Conservation (phyloP, 2,797 vertebrate species). For the Sebastes aleutianus region DNA sequence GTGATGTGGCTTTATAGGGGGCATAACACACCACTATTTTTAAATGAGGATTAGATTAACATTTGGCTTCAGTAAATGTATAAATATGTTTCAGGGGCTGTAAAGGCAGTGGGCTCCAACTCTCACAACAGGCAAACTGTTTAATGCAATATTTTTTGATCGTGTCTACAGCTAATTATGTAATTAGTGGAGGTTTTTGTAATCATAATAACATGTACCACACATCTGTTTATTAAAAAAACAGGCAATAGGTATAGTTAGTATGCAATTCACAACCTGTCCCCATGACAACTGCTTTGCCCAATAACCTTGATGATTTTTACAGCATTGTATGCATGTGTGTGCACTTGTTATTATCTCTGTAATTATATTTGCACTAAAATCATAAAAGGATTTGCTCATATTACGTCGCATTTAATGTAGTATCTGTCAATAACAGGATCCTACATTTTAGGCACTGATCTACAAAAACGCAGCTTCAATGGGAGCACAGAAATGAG, state of each 20-base stretch:
- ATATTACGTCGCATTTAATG: conserved; percentile 19
- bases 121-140: conserved; percentile 29
- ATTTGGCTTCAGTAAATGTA: not conserved
- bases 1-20: not conserved
- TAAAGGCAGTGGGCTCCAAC: not conserved
- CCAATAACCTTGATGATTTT: conserved; percentile 37
- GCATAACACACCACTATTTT: not conserved
- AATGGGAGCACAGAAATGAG: not conserved
- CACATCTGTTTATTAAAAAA: conserved; percentile 36
- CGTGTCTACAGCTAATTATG: conserved; percentile 32
- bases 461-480: conserved; percentile 12
- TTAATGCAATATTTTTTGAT: conserved; percentile 44
- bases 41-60: not conserved
- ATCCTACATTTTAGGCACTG: not conserved
- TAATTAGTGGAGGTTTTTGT: conserved; percentile 26
- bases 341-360: not conserved
- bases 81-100: not conserved
- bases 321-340: not conserved
- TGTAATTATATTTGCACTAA: conserved; percentile 39
- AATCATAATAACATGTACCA: conserved; percentile 27
- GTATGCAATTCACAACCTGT: conserved; percentile 36
- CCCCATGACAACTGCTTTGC: conserved; percentile 37
- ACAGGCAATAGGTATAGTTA: conserved; percentile 22
- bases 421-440: conserved; percentile 26
- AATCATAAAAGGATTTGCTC: conserved; percentile 31